Evolutionary conservation across 2,888 invertebrate species (phyloP).

Genomic region (Orthonevra nobilis): DNA sequence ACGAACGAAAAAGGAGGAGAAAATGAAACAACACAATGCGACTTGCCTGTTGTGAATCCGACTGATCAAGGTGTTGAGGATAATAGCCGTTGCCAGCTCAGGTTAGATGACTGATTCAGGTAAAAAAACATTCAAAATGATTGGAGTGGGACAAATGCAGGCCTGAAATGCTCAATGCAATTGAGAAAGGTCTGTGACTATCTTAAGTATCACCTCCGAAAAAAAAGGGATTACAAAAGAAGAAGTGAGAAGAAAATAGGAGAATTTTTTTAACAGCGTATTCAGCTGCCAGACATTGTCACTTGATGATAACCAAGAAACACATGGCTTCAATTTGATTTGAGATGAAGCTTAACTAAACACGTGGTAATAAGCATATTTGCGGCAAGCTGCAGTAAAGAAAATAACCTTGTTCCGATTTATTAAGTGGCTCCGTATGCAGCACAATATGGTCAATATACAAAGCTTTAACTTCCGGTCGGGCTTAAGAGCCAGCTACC

Average conservation of each 20-base stretch:
- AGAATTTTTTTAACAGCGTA: not conserved
- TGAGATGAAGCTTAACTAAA: not conserved
- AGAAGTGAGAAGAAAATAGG: not conserved
- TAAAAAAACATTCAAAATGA: conserved; percentile 5
- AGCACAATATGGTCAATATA: no score
- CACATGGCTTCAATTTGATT: conserved; percentile 21
- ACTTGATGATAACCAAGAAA: conserved; percentile 10
- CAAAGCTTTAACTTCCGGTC: no score
- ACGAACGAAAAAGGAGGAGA: not conserved
- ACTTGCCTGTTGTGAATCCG: conserved; percentile 31
- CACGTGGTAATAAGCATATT: no score
- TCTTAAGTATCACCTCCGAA: not conserved
- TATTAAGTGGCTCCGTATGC: no score
- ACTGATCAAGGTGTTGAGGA: conserved; percentile 62
- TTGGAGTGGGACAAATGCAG: not conserved
- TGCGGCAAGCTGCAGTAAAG: no score
- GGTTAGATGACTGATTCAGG: conserved; percentile 21
- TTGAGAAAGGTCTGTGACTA: not conserved
- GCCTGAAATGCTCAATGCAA: not conserved
- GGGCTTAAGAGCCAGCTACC: no score
- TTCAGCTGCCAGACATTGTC: conserved; percentile 44
- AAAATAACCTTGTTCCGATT: no score
- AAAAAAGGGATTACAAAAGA: conserved; percentile 14
- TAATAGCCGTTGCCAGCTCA: conserved; percentile 27
- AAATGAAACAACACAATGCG: conserved; percentile 18